Conservation (phyloP, 2,888 invertebrate species). For the Glaucopsyche alexis region DNA sequence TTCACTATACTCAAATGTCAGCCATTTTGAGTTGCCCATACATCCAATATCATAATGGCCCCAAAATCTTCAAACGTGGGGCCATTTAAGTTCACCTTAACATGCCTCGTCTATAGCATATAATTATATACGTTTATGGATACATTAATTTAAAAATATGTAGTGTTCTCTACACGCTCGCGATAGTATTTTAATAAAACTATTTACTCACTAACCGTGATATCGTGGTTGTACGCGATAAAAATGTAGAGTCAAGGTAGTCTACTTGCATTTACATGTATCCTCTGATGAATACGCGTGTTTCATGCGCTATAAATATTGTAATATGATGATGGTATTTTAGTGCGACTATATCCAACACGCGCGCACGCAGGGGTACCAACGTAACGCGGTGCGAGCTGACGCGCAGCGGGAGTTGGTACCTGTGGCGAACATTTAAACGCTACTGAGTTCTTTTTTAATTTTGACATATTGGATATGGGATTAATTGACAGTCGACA, state of each 20-base stretch:
- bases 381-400: constrained; percentile 36
- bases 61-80: too few species aligned
- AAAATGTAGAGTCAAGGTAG: constrained; percentile 9
- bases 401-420: constrained; percentile 47
- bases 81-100: too few species aligned
- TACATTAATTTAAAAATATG: too few species aligned
- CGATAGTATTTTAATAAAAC: not conserved
- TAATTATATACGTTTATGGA: too few species aligned
- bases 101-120: too few species aligned
- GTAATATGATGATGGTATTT: constrained; percentile 16
- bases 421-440: constrained; percentile 44
- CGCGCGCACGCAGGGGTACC: constrained; percentile 30
- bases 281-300: not conserved
- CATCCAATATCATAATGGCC: too few species aligned
- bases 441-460: constrained; percentile 52
- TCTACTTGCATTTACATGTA: constrained; percentile 8
- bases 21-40: too few species aligned
- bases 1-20: too few species aligned
- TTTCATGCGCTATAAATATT: constrained; percentile 21
- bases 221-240: constrained; percentile 7
- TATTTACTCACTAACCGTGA: not conserved
- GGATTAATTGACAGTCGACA: constrained; percentile 1
- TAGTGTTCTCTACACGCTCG: not conserved
- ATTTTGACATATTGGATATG: constrained; percentile 43
- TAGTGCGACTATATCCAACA: not conserved